phyloP scores from a whole-genome alignment of 2,797 vertebrate species.

The Eremophila alpestris region DNA sequence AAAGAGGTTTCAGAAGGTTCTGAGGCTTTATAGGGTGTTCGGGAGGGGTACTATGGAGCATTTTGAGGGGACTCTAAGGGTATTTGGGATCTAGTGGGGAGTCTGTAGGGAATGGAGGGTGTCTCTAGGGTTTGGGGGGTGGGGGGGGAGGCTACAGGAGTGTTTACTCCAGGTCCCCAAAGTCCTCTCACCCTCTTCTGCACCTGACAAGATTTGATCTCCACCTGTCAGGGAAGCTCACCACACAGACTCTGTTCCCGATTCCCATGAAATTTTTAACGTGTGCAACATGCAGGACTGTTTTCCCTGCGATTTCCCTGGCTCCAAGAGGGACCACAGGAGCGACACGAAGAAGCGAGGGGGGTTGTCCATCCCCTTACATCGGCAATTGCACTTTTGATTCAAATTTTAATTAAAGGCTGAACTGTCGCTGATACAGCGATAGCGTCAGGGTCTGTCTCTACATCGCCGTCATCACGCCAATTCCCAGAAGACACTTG shows the following conservation, averaged over 20 bases:
- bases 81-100: background rate
- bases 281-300: background rate
- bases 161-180: background rate
- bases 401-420: background rate
- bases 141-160: too few relatives aligned
- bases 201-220: background rate
- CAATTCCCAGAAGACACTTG: background rate
- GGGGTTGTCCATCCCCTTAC: too few relatives aligned
- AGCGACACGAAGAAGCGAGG: background rate
- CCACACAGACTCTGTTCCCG: background rate
- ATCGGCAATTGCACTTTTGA: background rate
- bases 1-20: background rate
- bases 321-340: background rate
- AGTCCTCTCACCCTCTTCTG: background rate
- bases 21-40: background rate
- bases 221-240: background rate
- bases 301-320: background rate
- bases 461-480: too few relatives aligned
- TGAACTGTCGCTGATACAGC: background rate
- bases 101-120: background rate
- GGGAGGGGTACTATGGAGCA: fast-evolving
- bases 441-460: background rate
- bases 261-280: background rate
- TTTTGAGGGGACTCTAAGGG: background rate
- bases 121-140: too few relatives aligned